These are phyloP conservation scores for Prunella strophiata DNA, from an alignment of 2,797 vertebrate species.

Conservation along the genomic window DNA sequence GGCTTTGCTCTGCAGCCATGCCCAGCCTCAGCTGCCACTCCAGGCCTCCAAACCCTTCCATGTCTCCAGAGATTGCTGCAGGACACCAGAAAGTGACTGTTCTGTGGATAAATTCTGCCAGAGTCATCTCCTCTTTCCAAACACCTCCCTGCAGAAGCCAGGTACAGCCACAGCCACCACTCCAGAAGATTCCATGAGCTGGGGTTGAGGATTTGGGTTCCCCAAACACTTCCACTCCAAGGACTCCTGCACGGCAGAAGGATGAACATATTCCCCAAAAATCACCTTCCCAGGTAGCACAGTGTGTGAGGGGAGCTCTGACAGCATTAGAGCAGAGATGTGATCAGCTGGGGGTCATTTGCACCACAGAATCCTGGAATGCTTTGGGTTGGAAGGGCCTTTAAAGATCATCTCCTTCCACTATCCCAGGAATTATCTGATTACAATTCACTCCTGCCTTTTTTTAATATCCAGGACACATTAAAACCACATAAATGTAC, in stretches of 20 bases:
- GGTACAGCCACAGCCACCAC: not conserved
- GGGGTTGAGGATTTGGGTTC: not conserved
- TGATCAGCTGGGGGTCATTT: not conserved
- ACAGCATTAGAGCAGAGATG: not conserved
- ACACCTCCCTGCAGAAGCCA: not conserved
- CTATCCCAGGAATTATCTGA: not conserved
- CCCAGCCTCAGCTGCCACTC: accelerated
- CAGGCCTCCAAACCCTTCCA: accelerated
- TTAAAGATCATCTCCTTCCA: not conserved
- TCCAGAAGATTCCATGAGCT: accelerated
- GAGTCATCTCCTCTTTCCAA: accelerated
- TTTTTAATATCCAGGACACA: not conserved
- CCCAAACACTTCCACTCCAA: not conserved
- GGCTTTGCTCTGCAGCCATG: not conserved
- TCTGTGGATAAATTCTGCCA: not conserved
- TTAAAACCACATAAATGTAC: not conserved
- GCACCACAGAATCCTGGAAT: not conserved
- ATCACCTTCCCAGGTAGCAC: accelerated
- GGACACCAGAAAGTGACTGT: not conserved
- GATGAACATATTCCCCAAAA: accelerated
- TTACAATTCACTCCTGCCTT: not conserved
- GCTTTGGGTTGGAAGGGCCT: too few relatives aligned
- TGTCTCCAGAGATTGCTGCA: not conserved
- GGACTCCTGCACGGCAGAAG: accelerated
- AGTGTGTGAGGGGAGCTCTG: not conserved